Conservation (phyloP, 1,140 invertebrate species). For the Meloidogyne hapla region DNA sequence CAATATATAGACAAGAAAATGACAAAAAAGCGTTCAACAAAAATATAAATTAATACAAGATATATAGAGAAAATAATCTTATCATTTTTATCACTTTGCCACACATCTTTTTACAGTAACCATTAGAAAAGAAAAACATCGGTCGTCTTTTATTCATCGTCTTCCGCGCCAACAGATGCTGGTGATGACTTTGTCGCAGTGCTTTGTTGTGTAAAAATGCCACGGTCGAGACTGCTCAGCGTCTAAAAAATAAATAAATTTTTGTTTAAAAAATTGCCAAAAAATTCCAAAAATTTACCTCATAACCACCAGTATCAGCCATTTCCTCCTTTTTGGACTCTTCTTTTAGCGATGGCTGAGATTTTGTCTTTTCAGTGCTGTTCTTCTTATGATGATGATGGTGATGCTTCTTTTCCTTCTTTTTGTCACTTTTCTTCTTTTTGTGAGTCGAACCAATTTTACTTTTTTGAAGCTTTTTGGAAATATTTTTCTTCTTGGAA, state of each 20-base stretch:
- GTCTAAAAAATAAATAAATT: not conserved
- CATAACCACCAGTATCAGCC: not conserved
- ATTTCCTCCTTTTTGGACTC: not conserved
- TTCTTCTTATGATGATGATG: not conserved
- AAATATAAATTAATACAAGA: not conserved
- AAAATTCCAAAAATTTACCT: not conserved
- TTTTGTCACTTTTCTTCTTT: not conserved
- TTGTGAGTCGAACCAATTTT: not conserved
- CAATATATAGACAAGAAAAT: too few relatives aligned
- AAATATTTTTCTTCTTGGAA: not conserved
- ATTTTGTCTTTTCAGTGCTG: not conserved
- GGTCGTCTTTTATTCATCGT: not conserved
- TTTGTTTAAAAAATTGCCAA: not conserved
- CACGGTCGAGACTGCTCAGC: not conserved
- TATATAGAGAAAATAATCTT: not conserved
- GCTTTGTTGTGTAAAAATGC: not conserved
- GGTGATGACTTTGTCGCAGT: not conserved
- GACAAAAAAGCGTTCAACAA: too few relatives aligned
- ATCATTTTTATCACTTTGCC: not conserved
- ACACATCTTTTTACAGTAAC: not conserved
- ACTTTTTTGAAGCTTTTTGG: not conserved
- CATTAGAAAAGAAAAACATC: not conserved
- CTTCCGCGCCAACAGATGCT: not conserved
- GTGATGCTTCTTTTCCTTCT: not conserved
- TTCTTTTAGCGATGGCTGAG: not conserved